Conservation (phyloP, 2,888 invertebrate genomes). For the Lepeophtheirus nordmannii region DNA sequence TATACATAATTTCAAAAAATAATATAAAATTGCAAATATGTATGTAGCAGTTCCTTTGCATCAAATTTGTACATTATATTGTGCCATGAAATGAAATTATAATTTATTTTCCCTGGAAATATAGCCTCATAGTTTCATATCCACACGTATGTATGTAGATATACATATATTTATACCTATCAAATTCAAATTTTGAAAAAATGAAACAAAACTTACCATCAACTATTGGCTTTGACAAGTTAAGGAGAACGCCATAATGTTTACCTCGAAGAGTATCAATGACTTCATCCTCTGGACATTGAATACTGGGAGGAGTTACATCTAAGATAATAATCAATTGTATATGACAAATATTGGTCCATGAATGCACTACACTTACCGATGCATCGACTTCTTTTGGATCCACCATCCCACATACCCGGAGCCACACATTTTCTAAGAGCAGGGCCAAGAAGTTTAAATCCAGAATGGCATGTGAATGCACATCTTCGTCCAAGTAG, state of each 20-base stretch:
- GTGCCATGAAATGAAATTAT: too few species aligned
- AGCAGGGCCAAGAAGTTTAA: conserved; percentile 42
- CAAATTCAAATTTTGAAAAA: too few species aligned
- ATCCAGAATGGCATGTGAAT: conserved; percentile 45
- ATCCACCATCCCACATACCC: conserved; percentile 42
- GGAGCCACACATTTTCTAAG: conserved; percentile 42
- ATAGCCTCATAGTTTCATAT: too few species aligned
- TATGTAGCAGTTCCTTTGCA: too few species aligned
- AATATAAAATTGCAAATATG: too few species aligned
- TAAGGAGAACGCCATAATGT: conserved; percentile 39
- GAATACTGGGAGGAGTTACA: conserved; percentile 42
- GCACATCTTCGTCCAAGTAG: conserved; percentile 45
- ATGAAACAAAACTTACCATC: not conserved
- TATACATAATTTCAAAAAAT: too few species aligned
- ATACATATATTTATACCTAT: too few species aligned
- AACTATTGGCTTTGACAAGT: not conserved
- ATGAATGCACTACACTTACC: conserved; percentile 33
- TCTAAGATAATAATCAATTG: conserved; percentile 35
- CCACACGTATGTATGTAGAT: too few species aligned
- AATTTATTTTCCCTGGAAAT: too few species aligned
- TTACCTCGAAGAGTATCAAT: conserved; percentile 38
- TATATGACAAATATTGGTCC: conserved; percentile 9
- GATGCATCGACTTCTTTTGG: conserved; percentile 38
- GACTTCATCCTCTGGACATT: conserved; percentile 43
- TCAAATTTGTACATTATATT: too few species aligned